Percentiles rank a stretch among this genome's conserved stretches.
Conservation (phyloP, 2,113 vertebrate species). For the Xerus inauris region DNA sequence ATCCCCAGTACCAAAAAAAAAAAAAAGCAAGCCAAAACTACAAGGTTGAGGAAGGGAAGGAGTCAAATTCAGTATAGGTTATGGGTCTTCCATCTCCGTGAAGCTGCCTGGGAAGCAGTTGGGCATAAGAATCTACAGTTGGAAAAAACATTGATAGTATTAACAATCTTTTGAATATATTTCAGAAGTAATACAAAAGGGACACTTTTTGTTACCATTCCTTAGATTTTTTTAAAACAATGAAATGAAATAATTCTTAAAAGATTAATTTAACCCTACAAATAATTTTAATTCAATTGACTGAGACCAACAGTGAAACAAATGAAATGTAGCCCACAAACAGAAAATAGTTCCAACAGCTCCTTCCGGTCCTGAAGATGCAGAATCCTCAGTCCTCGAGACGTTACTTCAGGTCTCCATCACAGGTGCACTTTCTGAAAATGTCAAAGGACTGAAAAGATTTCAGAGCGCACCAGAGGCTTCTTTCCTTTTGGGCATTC, state of each 20-base stretch:
- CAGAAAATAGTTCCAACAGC: background rate
- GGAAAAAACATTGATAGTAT: background rate
- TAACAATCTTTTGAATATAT: background rate
- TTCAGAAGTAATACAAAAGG: background rate
- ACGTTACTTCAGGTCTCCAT: background rate
- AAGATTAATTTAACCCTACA: slow-evolving; percentile 64
- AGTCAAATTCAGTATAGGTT: background rate
- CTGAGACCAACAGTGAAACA: slow-evolving; percentile 13
- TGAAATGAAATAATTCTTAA: slow-evolving; percentile 64
- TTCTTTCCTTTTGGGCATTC: background rate
- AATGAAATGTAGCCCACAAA: background rate
- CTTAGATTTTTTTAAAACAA: background rate
- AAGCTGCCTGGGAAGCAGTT: background rate
- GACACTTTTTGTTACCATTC: background rate
- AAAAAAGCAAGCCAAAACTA: background rate
- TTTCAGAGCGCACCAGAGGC: background rate
- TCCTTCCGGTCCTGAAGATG: too few relatives aligned
- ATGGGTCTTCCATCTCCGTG: background rate
- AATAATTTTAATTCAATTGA: slow-evolving; percentile 71
- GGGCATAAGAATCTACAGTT: background rate
- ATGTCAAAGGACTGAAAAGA: background rate
- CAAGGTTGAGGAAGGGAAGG: background rate
- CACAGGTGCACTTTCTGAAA: background rate
- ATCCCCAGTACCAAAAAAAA: too few relatives aligned
- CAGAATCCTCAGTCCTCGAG: too few relatives aligned